These are phyloP conservation scores for Leptinotarsa rubiginosa DNA, from an alignment of 2,888 invertebrate genomes.

Conservation along the genomic window DNA sequence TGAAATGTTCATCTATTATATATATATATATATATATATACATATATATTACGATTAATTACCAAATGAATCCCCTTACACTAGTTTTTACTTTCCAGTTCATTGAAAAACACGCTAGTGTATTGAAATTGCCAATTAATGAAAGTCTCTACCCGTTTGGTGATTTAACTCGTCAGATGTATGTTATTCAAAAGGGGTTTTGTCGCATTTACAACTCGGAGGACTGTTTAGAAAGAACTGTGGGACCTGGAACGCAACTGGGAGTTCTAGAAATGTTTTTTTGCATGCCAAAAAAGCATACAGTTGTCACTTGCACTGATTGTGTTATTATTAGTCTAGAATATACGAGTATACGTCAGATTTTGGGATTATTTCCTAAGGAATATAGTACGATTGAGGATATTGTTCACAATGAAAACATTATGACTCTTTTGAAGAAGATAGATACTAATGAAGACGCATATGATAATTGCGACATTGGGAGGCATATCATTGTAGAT, in stretches of 20 bases:
- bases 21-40: too few species aligned
- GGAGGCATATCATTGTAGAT: background rate
- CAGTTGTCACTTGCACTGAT: constrained; percentile 69
- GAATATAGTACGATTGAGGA: constrained; percentile 29
- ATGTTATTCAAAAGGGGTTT: constrained; percentile 33
- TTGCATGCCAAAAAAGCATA: constrained; percentile 68
- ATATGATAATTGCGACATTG: background rate
- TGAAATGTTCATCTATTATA: too few species aligned
- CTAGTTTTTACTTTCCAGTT: constrained; percentile 10
- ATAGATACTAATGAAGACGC: background rate
- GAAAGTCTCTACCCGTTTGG: constrained; percentile 37
- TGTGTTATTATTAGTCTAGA: constrained; percentile 69
- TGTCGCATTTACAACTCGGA: constrained; percentile 36
- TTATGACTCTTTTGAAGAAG: constrained; percentile 11
- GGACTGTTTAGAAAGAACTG: constrained; percentile 25
- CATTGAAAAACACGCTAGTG: constrained; percentile 34
- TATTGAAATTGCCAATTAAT: constrained; percentile 31
- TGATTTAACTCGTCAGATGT: constrained; percentile 37
- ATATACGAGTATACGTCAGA: constrained; percentile 53
- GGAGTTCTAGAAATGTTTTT: constrained; percentile 69
- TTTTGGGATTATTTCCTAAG: constrained; percentile 40
- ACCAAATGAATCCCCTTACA: background rate
- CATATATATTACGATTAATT: too few species aligned
- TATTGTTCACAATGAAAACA: constrained; percentile 12
- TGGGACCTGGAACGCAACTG: constrained; percentile 55